Evolutionary conservation across 2,888 invertebrate species (phyloP), one percentile per base, ranked within the genome.

Genomic region (Drosophila subsilvestris): DNA sequence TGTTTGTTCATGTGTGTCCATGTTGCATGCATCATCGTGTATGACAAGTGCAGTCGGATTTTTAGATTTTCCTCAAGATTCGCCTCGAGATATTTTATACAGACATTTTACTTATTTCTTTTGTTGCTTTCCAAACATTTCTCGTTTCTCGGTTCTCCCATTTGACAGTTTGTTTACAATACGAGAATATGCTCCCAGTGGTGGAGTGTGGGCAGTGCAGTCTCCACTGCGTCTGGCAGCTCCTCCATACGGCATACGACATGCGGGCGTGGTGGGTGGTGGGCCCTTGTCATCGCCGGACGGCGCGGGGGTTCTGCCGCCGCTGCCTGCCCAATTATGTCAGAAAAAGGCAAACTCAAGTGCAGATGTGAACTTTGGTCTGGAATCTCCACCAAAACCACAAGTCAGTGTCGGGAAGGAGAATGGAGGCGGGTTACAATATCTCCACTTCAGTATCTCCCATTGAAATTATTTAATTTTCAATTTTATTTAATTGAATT

Each of bases 101-200:
- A 44, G 70, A 44, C 44, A 27, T 49, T 45, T 17, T 10, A 44
- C 50, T 67, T 70, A 49, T 63, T 45, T 22, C 47, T 42, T 43
- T 53, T 20, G 55, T 27, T 27, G 63, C 69, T 48, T 62, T 56
- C 45, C 43, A 44, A 53, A 42, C 48, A 45, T 45, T 56, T 42
- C 45, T 42, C 37, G 60, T 54, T 74, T 63, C 37, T 37, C 37
- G 51, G 45, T 65, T 60, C 67, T 56, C 18, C 51, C 49, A 62
- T 60, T 66, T 88, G 88, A 81, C 81, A 81, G 86, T 77, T 86
- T 86, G 88, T 82, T 82, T 82, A 82, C 88, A 82, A 61, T 61
- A 53, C 63, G 65, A 60, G 20, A 45, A 42, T 53, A 53, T 58
- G 44, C 27, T 63, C 7, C 6, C 25, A 42, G 25, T 18, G 42